Conservation (phyloP, 2,888 invertebrate species). For the Mythimna impura region DNA sequence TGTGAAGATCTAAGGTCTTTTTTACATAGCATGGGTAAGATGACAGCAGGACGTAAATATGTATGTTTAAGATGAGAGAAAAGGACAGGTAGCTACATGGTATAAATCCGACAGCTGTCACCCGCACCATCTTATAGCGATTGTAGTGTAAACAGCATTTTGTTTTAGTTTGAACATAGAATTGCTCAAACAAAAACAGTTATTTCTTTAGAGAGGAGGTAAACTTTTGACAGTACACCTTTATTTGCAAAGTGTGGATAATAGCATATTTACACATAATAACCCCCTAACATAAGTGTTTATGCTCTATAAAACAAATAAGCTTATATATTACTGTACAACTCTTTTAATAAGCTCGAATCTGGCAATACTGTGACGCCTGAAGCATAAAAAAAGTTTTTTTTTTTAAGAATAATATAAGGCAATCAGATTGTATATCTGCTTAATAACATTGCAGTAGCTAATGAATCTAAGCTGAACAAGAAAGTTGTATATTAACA, state of each 20-base stretch:
- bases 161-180: not conserved
- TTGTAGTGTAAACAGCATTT: not conserved
- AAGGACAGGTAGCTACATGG: no score
- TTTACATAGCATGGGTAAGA: not conserved
- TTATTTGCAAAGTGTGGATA: constrained; percentile 35
- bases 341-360: not conserved
- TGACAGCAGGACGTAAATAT: no score
- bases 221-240: constrained; percentile 41
- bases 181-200: not conserved
- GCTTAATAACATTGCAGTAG: not conserved
- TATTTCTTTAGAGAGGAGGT: not conserved
- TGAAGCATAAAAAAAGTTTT: not conserved
- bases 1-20: not conserved
- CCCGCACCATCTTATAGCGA: no score
- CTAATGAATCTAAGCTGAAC: not conserved
- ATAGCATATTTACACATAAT: constrained; percentile 42
- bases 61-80: no score
- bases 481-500: no score
- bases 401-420: not conserved
- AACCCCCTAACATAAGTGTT: constrained; percentile 27
- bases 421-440: not conserved
- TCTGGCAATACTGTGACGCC: no score
- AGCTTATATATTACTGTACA: constrained; percentile 4
- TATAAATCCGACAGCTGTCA: no score
- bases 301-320: constrained; percentile 25